Evolutionary conservation across 2,888 invertebrate genomes (phyloP).

Genomic region (Halictus ligatus): DNA sequence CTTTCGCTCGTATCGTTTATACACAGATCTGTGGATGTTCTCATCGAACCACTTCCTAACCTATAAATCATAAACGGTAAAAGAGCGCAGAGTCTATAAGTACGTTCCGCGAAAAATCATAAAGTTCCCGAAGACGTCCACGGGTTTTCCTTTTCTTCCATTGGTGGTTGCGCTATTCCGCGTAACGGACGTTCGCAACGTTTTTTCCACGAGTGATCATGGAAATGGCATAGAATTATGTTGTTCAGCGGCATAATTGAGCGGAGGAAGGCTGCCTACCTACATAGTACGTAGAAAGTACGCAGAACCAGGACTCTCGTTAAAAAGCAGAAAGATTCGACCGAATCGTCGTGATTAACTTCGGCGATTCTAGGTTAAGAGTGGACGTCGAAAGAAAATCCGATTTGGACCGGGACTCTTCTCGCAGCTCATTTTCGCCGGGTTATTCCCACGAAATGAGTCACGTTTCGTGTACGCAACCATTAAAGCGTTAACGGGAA

Average conservation of each 20-base stretch:
- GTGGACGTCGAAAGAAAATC: neutral
- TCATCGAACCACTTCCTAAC: neutral
- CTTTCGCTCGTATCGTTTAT: neutral
- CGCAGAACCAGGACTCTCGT: neutral
- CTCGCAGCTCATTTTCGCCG: neutral
- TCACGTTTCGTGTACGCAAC: constrained; percentile 24
- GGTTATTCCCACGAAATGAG: constrained; percentile 30
- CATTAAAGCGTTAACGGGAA: constrained; percentile 45
- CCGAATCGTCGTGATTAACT: neutral
- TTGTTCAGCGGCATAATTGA: constrained; percentile 4
- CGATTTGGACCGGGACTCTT: neutral
- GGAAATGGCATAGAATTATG: constrained; percentile 31
- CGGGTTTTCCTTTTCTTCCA: neutral
- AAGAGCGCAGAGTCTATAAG: neutral
- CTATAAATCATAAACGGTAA: neutral
- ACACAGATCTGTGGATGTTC: neutral
- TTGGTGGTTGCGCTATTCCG: neutral
- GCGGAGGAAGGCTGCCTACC: neutral
- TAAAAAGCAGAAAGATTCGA: neutral
- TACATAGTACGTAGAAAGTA: constrained; percentile 7
- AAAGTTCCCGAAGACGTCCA: neutral
- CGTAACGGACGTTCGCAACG: neutral
- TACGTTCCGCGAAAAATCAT: neutral
- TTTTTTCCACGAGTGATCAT: constrained; percentile 6
- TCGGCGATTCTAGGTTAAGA: neutral